phyloP scores from a whole-genome alignment of 2,797 vertebrate species.

The Triplophysa yarkandensis region DNA sequence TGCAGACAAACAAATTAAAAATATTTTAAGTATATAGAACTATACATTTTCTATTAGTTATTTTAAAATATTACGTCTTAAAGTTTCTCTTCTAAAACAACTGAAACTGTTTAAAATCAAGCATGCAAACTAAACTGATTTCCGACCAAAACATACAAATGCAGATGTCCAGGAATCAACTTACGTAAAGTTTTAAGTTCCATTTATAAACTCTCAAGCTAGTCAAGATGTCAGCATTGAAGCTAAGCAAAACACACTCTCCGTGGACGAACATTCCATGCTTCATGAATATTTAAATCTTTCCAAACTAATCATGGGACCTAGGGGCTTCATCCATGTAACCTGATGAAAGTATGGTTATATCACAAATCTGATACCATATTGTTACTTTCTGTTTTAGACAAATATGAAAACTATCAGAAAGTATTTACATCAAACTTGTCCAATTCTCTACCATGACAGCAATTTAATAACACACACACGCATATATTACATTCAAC shows the following conservation, averaged over 20 bases:
- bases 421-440: not conserved
- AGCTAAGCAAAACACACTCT: conserved; percentile 30
- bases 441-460: not conserved
- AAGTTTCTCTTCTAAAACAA: conserved; percentile 5
- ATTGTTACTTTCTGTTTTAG: not conserved
- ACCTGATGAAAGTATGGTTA: conserved; percentile 12
- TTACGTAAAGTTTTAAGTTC: conserved; percentile 20
- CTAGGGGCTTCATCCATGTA: conserved; percentile 17
- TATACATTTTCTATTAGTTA: too few species aligned
- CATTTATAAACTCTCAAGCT: conserved; percentile 15
- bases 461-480: not conserved
- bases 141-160: not conserved
- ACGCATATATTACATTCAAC: not conserved
- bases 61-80: conserved; percentile 13
- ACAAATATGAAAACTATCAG: not conserved
- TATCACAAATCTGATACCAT: not conserved
- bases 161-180: conserved; percentile 19
- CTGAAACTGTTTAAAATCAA: conserved; percentile 8
- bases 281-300: conserved; percentile 44
- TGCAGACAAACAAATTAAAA: not conserved
- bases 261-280: conserved; percentile 16
- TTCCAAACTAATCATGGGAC: conserved; percentile 21
- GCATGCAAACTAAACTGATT: not conserved
- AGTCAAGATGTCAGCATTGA: conserved; percentile 27
- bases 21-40: too few species aligned